phyloP scores from a whole-genome alignment of 2,888 invertebrate species.

The Hyposoter dolosus region DNA sequence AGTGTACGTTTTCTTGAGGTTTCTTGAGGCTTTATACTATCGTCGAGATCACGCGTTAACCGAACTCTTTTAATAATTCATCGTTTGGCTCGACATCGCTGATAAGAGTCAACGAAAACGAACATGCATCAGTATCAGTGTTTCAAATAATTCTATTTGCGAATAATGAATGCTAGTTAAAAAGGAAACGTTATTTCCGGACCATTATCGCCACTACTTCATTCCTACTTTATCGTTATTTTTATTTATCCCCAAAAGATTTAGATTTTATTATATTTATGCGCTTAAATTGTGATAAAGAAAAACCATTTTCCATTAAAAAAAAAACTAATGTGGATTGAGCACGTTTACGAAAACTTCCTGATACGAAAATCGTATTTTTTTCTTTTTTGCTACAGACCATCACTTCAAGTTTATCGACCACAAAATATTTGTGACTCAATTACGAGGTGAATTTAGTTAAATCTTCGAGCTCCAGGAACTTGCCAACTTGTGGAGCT shows the following conservation, averaged over 20 bases:
- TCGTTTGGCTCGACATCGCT: constrained; percentile 16
- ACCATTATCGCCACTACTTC: not conserved
- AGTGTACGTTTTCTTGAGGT: not conserved
- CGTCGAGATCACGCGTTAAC: not conserved
- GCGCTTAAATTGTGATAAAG: not conserved
- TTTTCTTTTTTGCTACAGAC: not conserved
- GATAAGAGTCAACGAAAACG: constrained; percentile 39
- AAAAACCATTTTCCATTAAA: not conserved
- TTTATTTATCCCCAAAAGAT: not conserved
- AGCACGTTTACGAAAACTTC: not conserved
- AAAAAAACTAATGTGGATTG: not conserved
- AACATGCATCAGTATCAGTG: constrained; percentile 16
- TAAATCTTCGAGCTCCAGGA: not conserved
- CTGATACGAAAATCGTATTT: not conserved
- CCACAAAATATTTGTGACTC: not conserved
- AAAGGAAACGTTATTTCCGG: not conserved
- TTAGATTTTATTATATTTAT: not conserved
- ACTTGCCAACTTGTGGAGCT: not conserved
- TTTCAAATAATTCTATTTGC: constrained; percentile 10
- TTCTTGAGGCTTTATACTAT: constrained; percentile 47
- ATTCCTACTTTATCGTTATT: not conserved
- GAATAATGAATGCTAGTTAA: not conserved
- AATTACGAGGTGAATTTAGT: not conserved
- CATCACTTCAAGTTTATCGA: not conserved
- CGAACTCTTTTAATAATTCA: constrained; percentile 27